Evolutionary conservation across 2,888 invertebrate genomes (phyloP), one percentile per base, ranked within the genome.

Genomic region (Heliconius ethilla): DNA sequence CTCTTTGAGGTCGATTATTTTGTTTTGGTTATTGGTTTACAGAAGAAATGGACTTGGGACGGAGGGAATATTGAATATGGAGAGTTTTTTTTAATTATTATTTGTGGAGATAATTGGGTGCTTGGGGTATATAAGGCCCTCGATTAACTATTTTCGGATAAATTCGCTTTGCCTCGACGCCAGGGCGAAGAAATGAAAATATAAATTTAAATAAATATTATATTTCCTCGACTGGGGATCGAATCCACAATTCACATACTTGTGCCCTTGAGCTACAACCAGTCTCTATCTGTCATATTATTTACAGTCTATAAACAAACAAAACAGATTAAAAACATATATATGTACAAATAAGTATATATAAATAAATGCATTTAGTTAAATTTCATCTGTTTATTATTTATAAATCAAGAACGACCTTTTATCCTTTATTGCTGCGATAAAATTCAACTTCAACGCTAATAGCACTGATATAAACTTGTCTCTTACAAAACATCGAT

Each of bases 331-430:
- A 10, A 11, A 27, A 67, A n/a, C n/a, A n/a, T 2, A 67, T 27
- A 67, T 18, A 63, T 3, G 15, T 27, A 63, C 3, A 63, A 27
- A 27, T 63, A 63, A 63, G 40, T n/a, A 69, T 3, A 37, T 70
- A 37, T 70, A 55, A 33, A 55, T 33, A 70, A 70, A 70, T n/a
- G 4, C 27, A 51, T 29, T 70, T 55, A 33, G 5, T 70, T 88
- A 88, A 90, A 89, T 90, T 87, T 90, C 89, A 76, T 85, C 86
- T 86, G 89, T 89, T 87, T 89, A 89, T 90, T 85, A 86, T 83
- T 84, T 84, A 85, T 84, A 84, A 81, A 80, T 70, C 29, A 55
- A 29, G 70, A 33, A 22, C n/a, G 55, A 29, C 55, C 55, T 55
- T 55, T 55, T 70, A 85, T 85, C 80, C 86, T 88, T 89, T 89